Conservation (phyloP, 2,888 invertebrate species). For the Rhogogaster chlorosoma region DNA sequence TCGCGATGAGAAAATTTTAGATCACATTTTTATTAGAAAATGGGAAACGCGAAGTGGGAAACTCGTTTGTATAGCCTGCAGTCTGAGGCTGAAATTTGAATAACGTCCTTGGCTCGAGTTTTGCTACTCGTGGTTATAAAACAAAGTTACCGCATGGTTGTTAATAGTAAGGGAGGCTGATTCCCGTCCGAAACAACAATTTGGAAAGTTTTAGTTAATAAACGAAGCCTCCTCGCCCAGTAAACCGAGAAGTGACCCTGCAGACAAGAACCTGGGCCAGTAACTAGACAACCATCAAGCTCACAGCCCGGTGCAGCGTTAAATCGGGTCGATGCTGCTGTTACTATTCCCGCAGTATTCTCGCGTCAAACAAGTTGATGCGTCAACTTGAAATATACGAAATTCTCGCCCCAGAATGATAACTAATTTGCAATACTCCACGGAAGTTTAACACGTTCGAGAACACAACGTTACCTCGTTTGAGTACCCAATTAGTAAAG, state of each 20-base stretch:
- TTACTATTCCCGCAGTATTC: neutral
- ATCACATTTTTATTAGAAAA: neutral
- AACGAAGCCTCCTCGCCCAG: constrained; percentile 26
- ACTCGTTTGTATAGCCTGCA: neutral
- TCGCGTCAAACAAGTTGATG: neutral
- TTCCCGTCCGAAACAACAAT: constrained; percentile 44
- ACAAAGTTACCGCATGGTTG: constrained; percentile 1
- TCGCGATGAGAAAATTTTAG: neutral
- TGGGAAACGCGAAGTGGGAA: neutral
- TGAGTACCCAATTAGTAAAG: constrained; percentile 57
- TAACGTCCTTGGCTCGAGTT: neutral
- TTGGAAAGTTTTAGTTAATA: constrained; percentile 49
- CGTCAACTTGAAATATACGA: constrained; percentile 37
- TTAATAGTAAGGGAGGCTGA: constrained; percentile 10
- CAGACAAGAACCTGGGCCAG: neutral
- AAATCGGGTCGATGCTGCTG: neutral
- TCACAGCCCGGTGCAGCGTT: constrained; percentile 41
- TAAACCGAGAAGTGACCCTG: neutral
- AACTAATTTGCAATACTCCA: neutral
- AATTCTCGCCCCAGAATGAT: constrained; percentile 17
- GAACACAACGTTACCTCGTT: constrained; percentile 46
- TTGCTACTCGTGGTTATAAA: constrained; percentile 24
- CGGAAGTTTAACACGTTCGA: neutral
- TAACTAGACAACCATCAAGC: constrained; percentile 51
- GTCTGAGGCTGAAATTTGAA: constrained; percentile 8